Evolutionary conservation across 2,888 invertebrate genomes (phyloP), one percentile per base, ranked within the genome.

Genomic region (Halocaridina rubra): DNA sequence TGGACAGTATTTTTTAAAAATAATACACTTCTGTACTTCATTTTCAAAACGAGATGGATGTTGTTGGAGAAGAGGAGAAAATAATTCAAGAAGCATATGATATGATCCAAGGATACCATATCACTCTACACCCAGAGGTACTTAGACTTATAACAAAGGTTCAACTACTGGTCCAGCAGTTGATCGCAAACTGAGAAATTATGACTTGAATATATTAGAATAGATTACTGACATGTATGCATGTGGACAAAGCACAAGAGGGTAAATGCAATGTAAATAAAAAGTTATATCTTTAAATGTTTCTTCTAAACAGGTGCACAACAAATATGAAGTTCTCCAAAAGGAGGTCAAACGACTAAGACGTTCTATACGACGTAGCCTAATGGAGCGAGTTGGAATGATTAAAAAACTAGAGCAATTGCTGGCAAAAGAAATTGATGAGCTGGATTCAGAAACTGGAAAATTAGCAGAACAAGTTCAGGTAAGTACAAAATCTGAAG

Each of bases 381-480:
- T 84, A 16, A 86, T 86, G 80, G 88, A 88, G 64, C 33, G 86
- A 16, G 86, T 86, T 8, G 46, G 80, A 10, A 61, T 77, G 16
- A 71, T 88, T 33, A 64, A 80, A 3, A 86, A 88, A 53, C 59
- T 88, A 46, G 74, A 80, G 27, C 79, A 72, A 13, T 71, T 88
- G n/a, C 79, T 88, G 46, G 84, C 82, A 22, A 80, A 76, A 39
- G 88, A 88, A 32, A 80, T 88, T n/a, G 67, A 80, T 24, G 88
- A 88, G 46, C 75, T 88, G 59, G 86, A 81, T 46, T 79, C 69
- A 0, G 88, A 88, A 57, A 88, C 88, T 7, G 53, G 72, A 1
- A 88, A 88, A 24, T 74, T 88, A 13, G 59, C 80, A 5, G 88
- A 88, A 24, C 88, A 88, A 69, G 86, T 88, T 29, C 85, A 88